Evolutionary conservation across 2,113 vertebrate genomes (phyloP), one percentile per base, ranked within the genome.

Genomic region (Fulica atra): DNA sequence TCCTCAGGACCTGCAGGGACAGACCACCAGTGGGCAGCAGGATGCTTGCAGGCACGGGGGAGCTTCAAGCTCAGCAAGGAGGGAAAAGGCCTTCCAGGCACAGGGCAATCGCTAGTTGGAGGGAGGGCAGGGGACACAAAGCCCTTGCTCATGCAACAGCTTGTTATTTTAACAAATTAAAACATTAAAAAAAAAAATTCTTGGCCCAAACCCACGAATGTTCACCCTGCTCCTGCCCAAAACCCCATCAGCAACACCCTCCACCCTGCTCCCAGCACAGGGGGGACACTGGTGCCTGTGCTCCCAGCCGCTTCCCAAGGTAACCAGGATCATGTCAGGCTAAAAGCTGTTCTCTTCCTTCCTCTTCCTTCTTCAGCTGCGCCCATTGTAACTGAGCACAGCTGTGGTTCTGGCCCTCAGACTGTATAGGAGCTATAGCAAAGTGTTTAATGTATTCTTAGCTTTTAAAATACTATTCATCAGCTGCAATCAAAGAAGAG

Each of bases 391-490:
- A 71, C 1, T 1, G 33, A 95, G 86, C 90, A 71, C 92, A 93
- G 92, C 92, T 94, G 95, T 68, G 76, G 48, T 81, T 89, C 88
- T 91, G 65, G 80, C 82, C 85, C 79, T 86, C 90, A 81, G 51
- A 94, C 93, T 81, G 11, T 13, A 26, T 28, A 86, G 88, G 85
- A 90, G 74, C 85, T 86, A 61, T 2, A 92, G 89, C 82, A n/a
- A 94, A 96, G 76, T 81, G 82, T 92, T 93, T 84, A 88, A 94
- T 92, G 83, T 40, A 92, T 90, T 94, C 95, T 90, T 94, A 94
- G 95, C 93, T 93, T 97, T 94, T 96, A 94, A 96, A 96, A 78
- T 25, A 57, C 95, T 90, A 83, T 94, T 94, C 89, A 93, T 96
- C 95, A 96, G 95, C 80, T 81, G 92, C 92, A 93, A 90, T 90